Evolutionary conservation across 2,888 invertebrate genomes (phyloP), one percentile per base, ranked within the genome.

Genomic region (Automeris io): DNA sequence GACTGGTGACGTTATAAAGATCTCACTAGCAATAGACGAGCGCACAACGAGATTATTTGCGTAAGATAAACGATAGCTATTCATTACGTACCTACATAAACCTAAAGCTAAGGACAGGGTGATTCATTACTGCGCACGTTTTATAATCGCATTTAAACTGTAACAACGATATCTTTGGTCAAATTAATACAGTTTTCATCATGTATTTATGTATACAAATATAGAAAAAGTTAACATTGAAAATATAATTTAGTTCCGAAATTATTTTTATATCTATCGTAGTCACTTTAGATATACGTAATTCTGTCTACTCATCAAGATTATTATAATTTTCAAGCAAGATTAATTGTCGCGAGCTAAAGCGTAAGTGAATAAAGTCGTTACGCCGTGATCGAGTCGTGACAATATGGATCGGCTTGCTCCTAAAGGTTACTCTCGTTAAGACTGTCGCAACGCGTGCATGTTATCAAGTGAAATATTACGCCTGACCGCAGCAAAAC

Each of bases 381-480:
- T 70, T 63, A 67, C 61, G 49, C 65, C 59, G 60, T 66, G 77
- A 78, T 81, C 68, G 56, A 60, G 61, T 75, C 82, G 77, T 81
- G 71, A 82, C 82, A 82, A 80, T 83, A 71, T 77, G 62, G 75
- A 77, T 70, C 77, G 73, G 61, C 65, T 67, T 65, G 70, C 70
- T 61, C 62, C 54, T 72, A 85, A 86, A 86, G 85, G 85, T 85
- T 82, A 82, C 72, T 67, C 83, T 82, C 72, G 79, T 85, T 83
- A 82, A 60, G 51, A 43, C 57, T 83, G 75, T 74, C 76, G 83
- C 75, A 81, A 85, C 54, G 46, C 47, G 47, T 43, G 50, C 49
- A 54, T 56, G 58, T 61, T 66, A 69, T 66, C 63, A 61, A 61
- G 57, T 64, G 63, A 73, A 68, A 64, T 66, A 63, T 66, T 57